Base-by-base conservation (phyloP, 1,140 invertebrate genomes). In the Camponotus vicinus region DNA sequence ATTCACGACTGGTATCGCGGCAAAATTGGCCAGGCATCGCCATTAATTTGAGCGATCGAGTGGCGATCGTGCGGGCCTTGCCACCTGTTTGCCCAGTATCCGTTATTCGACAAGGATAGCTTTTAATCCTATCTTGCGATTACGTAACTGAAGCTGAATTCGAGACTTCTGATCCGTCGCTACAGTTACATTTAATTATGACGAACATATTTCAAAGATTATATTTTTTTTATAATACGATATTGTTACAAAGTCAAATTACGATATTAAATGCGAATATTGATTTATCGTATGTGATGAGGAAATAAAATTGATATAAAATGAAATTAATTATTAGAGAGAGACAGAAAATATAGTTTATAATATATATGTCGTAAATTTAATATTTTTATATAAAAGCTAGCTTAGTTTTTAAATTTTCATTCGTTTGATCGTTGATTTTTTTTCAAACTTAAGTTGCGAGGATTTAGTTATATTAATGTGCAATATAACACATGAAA, bases 1-100 rank as follows among this genome's bases (percentile, higher is more conserved):
- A 89, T 92, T 92, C 91, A 91, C 85, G 86, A 82, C 84, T 76
- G 85, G 34, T 64, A 84, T 85, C 79, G 67, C 76, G 67, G 82
- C 89, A 86, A 90, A 92, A 93, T 92, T 93, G 80, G 69, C 42
- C 49, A 37, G 32, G 52, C n/a, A 67, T 57, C 70, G 45, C 42
- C 66, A 59, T 64, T 66, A 21, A 84, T 89, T 89, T 27, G 15
- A 85, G 27, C 67, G 45, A 90, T 79, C 52, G 71, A 55, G n/a
- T 11, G 45, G n/a, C 42, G 27, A 77, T 52, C 42, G 27, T n/a
- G 42, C 57, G 57, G 15, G 37, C 18, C 55, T 76, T 55, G 63
- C 37, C 32, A 66, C 45, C 88, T 82, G 55, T 86, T 64, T 75
- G 21, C 21, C 37, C 3, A 21, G 15, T 8, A 40, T 52, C 63